A percentile compares a stretch with the other conserved stretches of the same genome.
Evolutionary conservation across 2,113 vertebrate genomes (phyloP).

Genomic region (Chaenogobius annularis): DNA sequence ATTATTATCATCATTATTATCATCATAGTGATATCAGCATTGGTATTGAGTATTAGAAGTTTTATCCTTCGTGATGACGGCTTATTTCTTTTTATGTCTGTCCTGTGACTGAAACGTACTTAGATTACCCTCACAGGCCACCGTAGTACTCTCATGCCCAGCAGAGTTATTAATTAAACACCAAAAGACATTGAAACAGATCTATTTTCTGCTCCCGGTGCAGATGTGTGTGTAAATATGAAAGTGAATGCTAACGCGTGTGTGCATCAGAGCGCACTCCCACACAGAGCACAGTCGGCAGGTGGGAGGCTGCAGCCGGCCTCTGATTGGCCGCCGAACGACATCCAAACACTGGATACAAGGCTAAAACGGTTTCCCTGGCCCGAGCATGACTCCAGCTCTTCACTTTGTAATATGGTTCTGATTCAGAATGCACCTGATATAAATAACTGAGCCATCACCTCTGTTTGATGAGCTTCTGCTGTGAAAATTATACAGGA

Average conservation of each 20-base stretch:
- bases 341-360: constrained; percentile 45
- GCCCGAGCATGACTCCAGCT: constrained; percentile 53
- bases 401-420: constrained; percentile 20
- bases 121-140: background rate
- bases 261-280: constrained; percentile 47
- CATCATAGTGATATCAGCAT: no score
- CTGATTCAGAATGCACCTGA: constrained; percentile 45
- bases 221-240: constrained; percentile 22
- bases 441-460: constrained; percentile 52
- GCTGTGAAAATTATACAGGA: constrained; percentile 7
- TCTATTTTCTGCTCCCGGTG: constrained; percentile 3
- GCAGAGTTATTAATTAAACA: background rate
- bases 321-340: constrained; percentile 55
- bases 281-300: constrained; percentile 60
- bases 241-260: constrained; percentile 22
- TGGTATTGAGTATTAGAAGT: no score
- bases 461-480: constrained; percentile 31
- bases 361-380: constrained; percentile 33
- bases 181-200: background rate
- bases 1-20: no score
- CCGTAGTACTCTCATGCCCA: background rate
- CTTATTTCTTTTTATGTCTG: no score
- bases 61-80: no score
- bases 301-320: constrained; percentile 56
- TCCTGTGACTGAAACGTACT: no score